These are phyloP conservation scores for Drosophila ohnishii DNA, from an alignment of 1,140 invertebrate species.

Conservation along the genomic window DNA sequence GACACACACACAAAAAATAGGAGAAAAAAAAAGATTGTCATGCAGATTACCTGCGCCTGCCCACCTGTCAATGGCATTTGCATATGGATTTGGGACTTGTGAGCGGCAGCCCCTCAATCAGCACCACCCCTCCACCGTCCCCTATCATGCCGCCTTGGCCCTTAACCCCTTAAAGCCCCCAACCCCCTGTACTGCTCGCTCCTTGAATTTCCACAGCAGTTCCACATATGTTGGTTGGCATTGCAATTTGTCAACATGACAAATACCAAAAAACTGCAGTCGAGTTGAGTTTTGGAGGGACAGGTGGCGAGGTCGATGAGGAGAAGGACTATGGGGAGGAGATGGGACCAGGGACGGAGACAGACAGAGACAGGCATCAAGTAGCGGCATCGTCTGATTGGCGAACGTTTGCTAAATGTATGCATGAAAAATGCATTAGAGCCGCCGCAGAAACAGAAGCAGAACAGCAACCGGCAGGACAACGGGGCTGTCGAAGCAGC, in stretches of 20 bases:
- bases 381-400: conserved; percentile 66
- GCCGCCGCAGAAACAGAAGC: conserved; percentile 40
- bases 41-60: conserved; percentile 69
- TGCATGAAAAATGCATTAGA: conserved; percentile 78
- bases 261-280: conserved; percentile 54
- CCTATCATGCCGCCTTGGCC: conserved; percentile 1
- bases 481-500: conserved; percentile 1
- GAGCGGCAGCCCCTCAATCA: conserved; percentile 39
- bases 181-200: background rate
- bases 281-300: conserved; percentile 34
- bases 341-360: background rate
- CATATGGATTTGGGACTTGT: conserved; percentile 66
- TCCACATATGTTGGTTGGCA: conserved; percentile 45
- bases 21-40: conserved; percentile 49
- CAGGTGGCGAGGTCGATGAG: conserved; percentile 7
- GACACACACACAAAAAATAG: conserved; percentile 16
- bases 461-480: conserved; percentile 17
- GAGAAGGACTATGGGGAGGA: too few species aligned
- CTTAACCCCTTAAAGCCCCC: conserved; percentile 1
- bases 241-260: conserved; percentile 73
- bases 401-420: conserved; percentile 73
- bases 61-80: conserved; percentile 64
- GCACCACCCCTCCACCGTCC: background rate
- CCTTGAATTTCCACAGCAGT: conserved; percentile 20
- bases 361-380: conserved; percentile 39